phyloP scores from a whole-genome alignment of 2,113 vertebrate genomes.

The Glaucidium brasilianum region DNA sequence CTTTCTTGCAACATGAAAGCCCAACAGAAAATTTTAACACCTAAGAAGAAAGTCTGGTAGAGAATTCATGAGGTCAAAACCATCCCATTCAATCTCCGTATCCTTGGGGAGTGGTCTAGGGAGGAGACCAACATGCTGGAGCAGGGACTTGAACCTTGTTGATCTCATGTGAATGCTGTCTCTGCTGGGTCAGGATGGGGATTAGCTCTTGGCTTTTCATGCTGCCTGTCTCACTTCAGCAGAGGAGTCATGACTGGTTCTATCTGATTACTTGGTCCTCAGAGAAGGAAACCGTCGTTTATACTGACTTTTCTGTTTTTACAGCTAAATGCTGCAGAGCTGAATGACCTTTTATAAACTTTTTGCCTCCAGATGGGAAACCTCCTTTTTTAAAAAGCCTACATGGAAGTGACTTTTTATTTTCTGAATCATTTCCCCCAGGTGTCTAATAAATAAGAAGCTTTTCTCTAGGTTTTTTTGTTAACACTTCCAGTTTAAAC shows the following conservation, averaged over 20 bases:
- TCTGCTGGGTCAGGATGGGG: neutral
- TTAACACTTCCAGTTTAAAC: neutral
- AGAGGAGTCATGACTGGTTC: neutral
- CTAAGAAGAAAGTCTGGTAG: neutral
- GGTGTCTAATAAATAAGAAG: neutral
- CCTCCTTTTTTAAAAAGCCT: neutral
- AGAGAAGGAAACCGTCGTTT: neutral
- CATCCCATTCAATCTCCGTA: neutral
- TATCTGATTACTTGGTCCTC: neutral
- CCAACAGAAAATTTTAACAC: neutral
- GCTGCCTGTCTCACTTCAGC: neutral
- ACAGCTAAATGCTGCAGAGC: neutral
- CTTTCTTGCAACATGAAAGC: neutral
- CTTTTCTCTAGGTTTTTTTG: neutral
- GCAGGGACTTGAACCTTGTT: neutral
- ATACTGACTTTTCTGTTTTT: neutral
- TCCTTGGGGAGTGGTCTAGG: neutral
- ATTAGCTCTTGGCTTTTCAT: neutral
- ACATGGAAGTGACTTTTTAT: neutral
- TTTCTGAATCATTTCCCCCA: neutral
- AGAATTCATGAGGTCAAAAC: neutral
- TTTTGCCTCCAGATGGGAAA: neutral
- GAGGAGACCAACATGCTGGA: neutral
- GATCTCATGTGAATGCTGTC: accelerated
- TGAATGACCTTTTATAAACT: neutral